A percentile compares a stretch with the other conserved stretches of the same genome.
Evolutionary conservation across 2,113 vertebrate species (phyloP).

Genomic region (Atrichornis clamosus): DNA sequence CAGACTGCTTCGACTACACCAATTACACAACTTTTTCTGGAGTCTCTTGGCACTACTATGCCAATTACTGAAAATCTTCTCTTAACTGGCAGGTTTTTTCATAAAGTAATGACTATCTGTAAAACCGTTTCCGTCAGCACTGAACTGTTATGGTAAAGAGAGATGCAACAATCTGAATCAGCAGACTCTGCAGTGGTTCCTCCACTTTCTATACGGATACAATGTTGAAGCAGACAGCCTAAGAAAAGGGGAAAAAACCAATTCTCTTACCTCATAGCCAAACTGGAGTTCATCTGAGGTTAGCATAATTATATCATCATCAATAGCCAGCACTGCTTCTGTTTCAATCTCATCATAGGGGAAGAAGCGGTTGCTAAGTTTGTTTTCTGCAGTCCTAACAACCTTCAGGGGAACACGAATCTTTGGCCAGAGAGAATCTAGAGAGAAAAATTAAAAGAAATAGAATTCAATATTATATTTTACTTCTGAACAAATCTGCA

Average conservation of each 20-base stretch:
- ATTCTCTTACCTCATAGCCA: conserved; percentile 88
- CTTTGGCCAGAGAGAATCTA: conserved; percentile 96
- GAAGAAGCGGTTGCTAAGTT: conserved; percentile 98
- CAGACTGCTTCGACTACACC: neutral
- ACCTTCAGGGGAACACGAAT: conserved; percentile 93
- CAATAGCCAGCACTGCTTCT: conserved; percentile 93
- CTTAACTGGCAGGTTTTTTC: neutral
- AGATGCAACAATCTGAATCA: neutral
- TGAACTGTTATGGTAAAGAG: neutral
- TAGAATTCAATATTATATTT: neutral
- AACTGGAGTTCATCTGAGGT: conserved; percentile 98
- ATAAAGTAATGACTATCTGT: neutral
- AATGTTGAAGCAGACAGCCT: neutral
- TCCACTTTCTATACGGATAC: neutral
- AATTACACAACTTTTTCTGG: neutral
- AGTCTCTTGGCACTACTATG: neutral
- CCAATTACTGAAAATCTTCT: neutral
- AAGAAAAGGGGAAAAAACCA: neutral
- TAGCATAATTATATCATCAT: conserved; percentile 98
- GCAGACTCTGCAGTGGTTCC: neutral
- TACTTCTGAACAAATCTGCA: neutral
- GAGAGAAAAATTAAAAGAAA: neutral
- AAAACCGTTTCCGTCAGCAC: neutral
- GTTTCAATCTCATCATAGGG: conserved; percentile 97
- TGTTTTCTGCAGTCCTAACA: conserved; percentile 93